Evolutionary conservation across 2,113 vertebrate genomes (phyloP), one percentile per base, ranked within the genome.

Genomic region (Gymnarchus niloticus): DNA sequence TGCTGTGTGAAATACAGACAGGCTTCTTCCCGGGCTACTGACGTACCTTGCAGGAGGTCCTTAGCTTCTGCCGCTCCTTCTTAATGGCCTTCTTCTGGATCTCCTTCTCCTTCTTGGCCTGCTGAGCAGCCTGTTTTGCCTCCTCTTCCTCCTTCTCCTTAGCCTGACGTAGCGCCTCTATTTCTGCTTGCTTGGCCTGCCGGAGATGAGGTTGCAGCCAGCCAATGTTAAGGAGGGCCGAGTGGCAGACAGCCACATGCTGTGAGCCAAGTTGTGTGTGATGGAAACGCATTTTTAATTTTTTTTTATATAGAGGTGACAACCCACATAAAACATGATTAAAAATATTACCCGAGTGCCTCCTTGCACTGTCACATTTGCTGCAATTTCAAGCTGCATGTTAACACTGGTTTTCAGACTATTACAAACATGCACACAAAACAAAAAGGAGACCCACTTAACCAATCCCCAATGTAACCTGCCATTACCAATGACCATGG

Each of bases 11-110:
- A 17, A 56, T 23, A 52, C 84, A 78, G 46, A 17, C 9, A 3
- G 54, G 28, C 33, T 23, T 19, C 14, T 21, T 37, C 12, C 1
- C 19, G 81, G 10, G 82, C 10, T 41, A 48, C 57, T 6, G 57
- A 44, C 17, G 14, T 89, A 98, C 98, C 96, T 99, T 99, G 95
- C 98, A 99, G 1, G 94, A 95, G 0, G 96, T 98, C 91, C 98
- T 95, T 90, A 99, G 96, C 91, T 98, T 99, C 91, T 98, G 97
- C 81, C 98, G 94, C 94, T 99, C 98, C 88, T 99, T 99, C 91
- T 99, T 99, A 90, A 99, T 95, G 23, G 98, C 98, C 89, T 99
- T 99, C 93, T 99, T 99, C 94, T 99, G 98, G 77, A 97, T 96
- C 77, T 99, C 98, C 86, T 99, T 99, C 92, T 99, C 98, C 49